These are phyloP conservation scores for Lydus trimaculatus DNA, from an alignment of 2,888 invertebrate genomes.

Conservation along the genomic window DNA sequence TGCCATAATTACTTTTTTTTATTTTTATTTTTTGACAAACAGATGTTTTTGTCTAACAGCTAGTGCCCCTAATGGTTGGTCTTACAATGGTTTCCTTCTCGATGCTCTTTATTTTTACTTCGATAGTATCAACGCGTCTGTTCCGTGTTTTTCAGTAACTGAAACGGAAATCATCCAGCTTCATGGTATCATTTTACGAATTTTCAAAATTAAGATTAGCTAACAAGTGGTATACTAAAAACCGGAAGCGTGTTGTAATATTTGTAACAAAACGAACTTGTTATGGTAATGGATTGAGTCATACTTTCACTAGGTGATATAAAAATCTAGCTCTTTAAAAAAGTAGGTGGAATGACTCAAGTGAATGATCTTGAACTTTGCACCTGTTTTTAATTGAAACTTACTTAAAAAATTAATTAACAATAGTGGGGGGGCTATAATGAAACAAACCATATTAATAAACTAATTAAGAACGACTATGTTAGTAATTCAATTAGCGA, in stretches of 20 bases:
- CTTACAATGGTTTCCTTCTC: neutral
- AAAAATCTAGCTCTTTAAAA: neutral
- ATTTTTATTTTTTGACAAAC: neutral
- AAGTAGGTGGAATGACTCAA: neutral
- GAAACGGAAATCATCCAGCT: neutral
- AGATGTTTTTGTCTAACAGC: neutral
- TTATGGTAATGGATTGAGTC: neutral
- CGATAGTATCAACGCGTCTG: neutral
- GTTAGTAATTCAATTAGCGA: neutral
- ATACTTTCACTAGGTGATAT: neutral
- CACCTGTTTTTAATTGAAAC: neutral
- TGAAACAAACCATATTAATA: too few relatives aligned
- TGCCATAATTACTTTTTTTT: neutral
- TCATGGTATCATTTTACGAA: too few relatives aligned
- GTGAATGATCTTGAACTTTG: neutral
- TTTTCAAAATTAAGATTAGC: neutral
- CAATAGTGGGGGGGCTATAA: too few relatives aligned
- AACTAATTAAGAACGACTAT: neutral
- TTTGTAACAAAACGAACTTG: neutral
- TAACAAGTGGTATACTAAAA: too few relatives aligned
- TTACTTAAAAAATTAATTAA: neutral
- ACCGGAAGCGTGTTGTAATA: too few relatives aligned
- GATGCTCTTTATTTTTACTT: neutral
- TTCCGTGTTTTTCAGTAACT: neutral
- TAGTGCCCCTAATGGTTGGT: neutral